These are phyloP conservation scores for Oreocharis arfaki DNA, from an alignment of 2,113 vertebrate species.

Conservation along the genomic window DNA sequence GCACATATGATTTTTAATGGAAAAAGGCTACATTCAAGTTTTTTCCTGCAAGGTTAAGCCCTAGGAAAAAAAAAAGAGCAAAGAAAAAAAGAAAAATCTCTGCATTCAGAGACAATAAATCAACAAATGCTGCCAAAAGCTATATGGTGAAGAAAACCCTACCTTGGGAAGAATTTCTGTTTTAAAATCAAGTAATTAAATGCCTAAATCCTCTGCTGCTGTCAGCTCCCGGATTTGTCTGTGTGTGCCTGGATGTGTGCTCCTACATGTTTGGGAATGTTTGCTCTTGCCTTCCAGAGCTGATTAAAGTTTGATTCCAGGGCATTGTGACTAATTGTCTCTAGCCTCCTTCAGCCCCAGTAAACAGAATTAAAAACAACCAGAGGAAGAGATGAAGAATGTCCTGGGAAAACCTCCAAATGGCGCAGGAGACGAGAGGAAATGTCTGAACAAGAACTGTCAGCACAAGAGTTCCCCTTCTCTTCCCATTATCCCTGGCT, in stretches of 20 bases:
- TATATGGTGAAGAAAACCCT: not conserved
- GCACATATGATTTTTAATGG: not conserved
- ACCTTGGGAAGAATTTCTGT: not conserved
- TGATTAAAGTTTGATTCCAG: constrained; percentile 51
- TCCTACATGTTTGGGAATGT: not conserved
- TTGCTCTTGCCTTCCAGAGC: constrained; percentile 29
- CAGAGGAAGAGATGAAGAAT: constrained; percentile 51
- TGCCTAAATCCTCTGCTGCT: not conserved
- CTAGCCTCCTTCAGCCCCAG: constrained; percentile 45
- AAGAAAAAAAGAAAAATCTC: not conserved
- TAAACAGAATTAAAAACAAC: constrained; percentile 57
- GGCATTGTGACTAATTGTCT: constrained; percentile 46
- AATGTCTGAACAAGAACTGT: constrained; percentile 33
- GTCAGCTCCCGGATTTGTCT: not conserved
- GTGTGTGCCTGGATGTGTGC: not conserved
- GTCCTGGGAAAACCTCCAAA: constrained; percentile 64
- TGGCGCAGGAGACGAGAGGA: constrained; percentile 15
- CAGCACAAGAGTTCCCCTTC: constrained; percentile 20
- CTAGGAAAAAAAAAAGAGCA: no score
- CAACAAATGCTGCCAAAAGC: not conserved
- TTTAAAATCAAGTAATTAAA: not conserved
- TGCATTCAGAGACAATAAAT: not conserved
- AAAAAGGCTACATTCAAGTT: not conserved
- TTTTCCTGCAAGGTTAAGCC: not conserved
- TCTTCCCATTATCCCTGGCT: not conserved